Percentiles rank a stretch among this genome's conserved stretches.
These are phyloP conservation scores for Delia radicum DNA, from an alignment of 1,140 invertebrate genomes.

Conservation along the genomic window DNA sequence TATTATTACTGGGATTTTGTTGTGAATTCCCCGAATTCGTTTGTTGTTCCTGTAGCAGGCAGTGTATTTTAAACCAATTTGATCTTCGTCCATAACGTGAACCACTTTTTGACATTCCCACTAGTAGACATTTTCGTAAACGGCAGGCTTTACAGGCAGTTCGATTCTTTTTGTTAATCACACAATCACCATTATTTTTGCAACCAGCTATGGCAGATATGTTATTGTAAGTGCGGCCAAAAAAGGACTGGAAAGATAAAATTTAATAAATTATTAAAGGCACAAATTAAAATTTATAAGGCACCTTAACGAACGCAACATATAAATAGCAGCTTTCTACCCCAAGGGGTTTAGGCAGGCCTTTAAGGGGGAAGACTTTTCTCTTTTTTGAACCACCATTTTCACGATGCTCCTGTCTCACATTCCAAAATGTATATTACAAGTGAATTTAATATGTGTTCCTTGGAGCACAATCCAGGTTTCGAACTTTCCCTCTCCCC, in stretches of 20 bases:
- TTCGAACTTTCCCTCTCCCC: too few species aligned
- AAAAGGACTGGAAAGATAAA: constrained; percentile 83
- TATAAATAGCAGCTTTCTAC: too few species aligned
- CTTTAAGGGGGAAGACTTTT: too few species aligned
- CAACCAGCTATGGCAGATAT: constrained; percentile 85
- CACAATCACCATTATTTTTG: constrained; percentile 90
- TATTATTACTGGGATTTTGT: constrained; percentile 34
- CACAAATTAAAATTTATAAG: too few species aligned
- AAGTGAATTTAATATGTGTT: too few species aligned
- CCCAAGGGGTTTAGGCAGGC: too few species aligned
- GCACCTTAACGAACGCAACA: too few species aligned
- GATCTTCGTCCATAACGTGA: constrained; percentile 86
- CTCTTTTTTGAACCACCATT: too few species aligned
- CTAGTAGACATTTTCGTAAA: constrained; percentile 86
- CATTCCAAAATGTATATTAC: too few species aligned
- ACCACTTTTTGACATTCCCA: constrained; percentile 96
- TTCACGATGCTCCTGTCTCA: too few species aligned
- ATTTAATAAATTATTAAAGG: too few species aligned
- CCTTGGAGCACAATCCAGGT: too few species aligned
- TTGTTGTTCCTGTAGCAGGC: constrained; percentile 76
- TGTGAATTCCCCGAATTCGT: constrained; percentile 29
- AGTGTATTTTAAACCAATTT: constrained; percentile 96
- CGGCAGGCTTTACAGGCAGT: constrained; percentile 95
- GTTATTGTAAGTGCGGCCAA: constrained; percentile 96
- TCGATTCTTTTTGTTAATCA: constrained; percentile 94